Conservation (phyloP, 2,888 invertebrate genomes). For the Erannis defoliaria region DNA sequence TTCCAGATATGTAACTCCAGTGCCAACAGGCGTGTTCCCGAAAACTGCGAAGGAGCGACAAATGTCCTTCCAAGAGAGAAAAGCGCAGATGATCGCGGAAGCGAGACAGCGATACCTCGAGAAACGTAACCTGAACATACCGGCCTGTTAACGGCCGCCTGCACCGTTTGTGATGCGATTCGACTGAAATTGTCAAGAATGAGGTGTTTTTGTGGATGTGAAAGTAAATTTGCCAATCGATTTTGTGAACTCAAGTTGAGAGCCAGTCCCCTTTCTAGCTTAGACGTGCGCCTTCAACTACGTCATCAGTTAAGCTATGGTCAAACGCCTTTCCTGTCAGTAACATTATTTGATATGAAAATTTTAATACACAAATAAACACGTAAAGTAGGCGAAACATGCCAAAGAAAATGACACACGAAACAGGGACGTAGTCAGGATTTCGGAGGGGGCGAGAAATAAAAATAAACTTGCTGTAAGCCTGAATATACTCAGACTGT, state of each 20-base stretch:
- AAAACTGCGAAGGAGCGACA: slow-evolving; percentile 88
- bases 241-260: background rate
- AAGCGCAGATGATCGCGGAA: slow-evolving; percentile 91
- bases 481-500: too few relatives aligned
- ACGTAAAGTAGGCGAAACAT: too few relatives aligned
- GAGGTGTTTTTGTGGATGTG: slow-evolving; percentile 20
- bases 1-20: slow-evolving; percentile 64
- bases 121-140: slow-evolving; percentile 88
- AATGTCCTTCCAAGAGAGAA: slow-evolving; percentile 92
- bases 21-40: slow-evolving; percentile 79
- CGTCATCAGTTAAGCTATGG: background rate
- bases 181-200: background rate
- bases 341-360: background rate
- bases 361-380: too few relatives aligned
- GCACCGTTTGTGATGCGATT: slow-evolving; percentile 15
- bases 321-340: background rate
- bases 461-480: too few relatives aligned
- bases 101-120: slow-evolving; percentile 92
- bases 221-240: slow-evolving; percentile 9
- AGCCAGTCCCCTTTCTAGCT: background rate
- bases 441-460: too few relatives aligned
- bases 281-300: too few relatives aligned
- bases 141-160: slow-evolving; percentile 53
- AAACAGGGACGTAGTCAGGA: too few relatives aligned
- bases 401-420: too few relatives aligned